Conservation (phyloP, 2,888 invertebrate genomes). For the Rhamnusium bicolor region DNA sequence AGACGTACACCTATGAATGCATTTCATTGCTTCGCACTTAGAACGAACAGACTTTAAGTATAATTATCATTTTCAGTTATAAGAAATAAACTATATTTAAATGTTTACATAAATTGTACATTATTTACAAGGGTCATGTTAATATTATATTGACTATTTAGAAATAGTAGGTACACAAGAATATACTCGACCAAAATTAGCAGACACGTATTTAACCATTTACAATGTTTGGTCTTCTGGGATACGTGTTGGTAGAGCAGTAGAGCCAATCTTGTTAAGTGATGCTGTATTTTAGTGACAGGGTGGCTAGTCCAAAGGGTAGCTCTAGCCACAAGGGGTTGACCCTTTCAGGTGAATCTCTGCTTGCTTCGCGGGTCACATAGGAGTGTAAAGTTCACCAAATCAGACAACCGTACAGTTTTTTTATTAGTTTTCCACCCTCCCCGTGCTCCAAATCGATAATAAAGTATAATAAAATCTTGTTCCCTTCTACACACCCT, state of each 20-base stretch:
- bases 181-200: not conserved
- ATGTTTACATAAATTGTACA: too few relatives aligned
- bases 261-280: conserved; percentile 21
- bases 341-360: conserved; percentile 31
- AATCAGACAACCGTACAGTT: conserved; percentile 41
- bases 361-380: conserved; percentile 53
- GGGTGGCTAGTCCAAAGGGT: conserved; percentile 6
- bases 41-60: too few relatives aligned
- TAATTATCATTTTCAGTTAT: too few relatives aligned
- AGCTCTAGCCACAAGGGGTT: conserved; percentile 28
- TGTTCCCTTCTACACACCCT: conserved; percentile 37
- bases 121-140: too few relatives aligned
- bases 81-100: too few relatives aligned
- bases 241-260: conserved; percentile 5
- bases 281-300: conserved; percentile 16
- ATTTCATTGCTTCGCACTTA: too few relatives aligned
- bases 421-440: conserved; percentile 43
- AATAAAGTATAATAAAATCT: conserved; percentile 46
- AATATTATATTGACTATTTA: not conserved
- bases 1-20: too few relatives aligned
- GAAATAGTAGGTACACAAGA: not conserved
- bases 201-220: conserved; percentile 19
- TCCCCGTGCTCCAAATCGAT: conserved; percentile 43
- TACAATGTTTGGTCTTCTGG: conserved; percentile 10
- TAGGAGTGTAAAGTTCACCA: conserved; percentile 53